A percentile compares a stretch with the other conserved stretches of the same genome.
phyloP scores from a whole-genome alignment of 2,113 vertebrate genomes.

The Oceanodroma tethys region DNA sequence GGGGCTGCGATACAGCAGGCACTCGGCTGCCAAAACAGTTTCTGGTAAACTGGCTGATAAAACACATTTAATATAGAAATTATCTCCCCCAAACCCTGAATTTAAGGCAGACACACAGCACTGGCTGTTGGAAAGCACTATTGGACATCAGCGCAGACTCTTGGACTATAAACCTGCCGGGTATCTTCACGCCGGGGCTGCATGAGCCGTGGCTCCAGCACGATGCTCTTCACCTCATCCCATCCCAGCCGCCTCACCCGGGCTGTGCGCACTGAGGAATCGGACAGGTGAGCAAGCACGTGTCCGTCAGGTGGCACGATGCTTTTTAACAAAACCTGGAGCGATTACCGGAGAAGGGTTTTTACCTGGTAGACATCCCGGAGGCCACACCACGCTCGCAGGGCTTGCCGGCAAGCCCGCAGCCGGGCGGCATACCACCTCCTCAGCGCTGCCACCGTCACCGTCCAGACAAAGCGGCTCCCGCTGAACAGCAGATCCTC shows the following conservation, averaged over 20 bases:
- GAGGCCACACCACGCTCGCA: slow-evolving; percentile 86
- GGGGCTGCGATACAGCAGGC: rapidly evolving
- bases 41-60: not conserved
- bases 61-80: not conserved
- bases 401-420: slow-evolving; percentile 83
- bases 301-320: not conserved
- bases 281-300: not conserved
- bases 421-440: slow-evolving; percentile 84
- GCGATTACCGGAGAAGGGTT: rapidly evolving
- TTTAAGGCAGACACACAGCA: not conserved
- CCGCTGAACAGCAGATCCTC: slow-evolving; percentile 87
- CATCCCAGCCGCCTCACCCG: rapidly evolving
- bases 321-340: not conserved
- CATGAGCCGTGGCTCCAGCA: rapidly evolving
- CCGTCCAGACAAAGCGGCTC: slow-evolving; percentile 86
- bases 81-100: not conserved
- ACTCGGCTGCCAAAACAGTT: not conserved
- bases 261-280: rapidly evolving
- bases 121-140: not conserved
- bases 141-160: rapidly evolving
- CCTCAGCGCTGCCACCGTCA: slow-evolving; percentile 84
- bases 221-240: not conserved
- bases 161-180: rapidly evolving
- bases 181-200: not conserved
- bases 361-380: slow-evolving; percentile 90